Evolutionary conservation across 2,888 invertebrate genomes (phyloP).

Genomic region (Eumacrocentrus americanus): DNA sequence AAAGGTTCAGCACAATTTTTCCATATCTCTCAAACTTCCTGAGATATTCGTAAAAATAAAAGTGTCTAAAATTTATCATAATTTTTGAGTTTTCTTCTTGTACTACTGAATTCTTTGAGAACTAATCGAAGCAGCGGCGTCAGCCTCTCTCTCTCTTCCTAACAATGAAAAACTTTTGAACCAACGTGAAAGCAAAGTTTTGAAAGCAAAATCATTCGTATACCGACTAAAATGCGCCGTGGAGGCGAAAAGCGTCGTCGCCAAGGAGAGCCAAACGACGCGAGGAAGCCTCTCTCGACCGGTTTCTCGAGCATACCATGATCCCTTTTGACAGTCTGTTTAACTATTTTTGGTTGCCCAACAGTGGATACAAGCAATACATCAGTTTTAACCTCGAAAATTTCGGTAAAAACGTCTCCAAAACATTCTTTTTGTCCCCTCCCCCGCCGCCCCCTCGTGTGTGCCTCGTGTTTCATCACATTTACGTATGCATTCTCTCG

Average conservation of each 20-base stretch:
- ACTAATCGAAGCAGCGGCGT: not conserved
- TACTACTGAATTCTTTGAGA: not conserved
- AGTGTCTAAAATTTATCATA: too few species aligned
- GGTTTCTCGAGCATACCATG: slow-evolving; percentile 26
- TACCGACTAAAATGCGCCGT: slow-evolving; percentile 9
- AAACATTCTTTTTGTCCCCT: slow-evolving; percentile 4
- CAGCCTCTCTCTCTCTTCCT: too few species aligned
- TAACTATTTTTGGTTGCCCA: slow-evolving; percentile 23
- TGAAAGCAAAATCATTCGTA: too few species aligned
- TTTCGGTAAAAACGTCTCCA: slow-evolving; percentile 9
- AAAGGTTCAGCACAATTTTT: too few species aligned
- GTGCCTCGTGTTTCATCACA: not conserved
- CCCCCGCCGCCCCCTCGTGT: not conserved
- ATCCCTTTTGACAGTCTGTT: slow-evolving; percentile 32
- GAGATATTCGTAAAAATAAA: too few species aligned
- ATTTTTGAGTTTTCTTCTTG: too few species aligned
- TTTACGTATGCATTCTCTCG: not conserved
- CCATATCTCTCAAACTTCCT: too few species aligned
- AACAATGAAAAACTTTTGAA: too few species aligned
- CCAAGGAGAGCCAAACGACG: slow-evolving; percentile 32
- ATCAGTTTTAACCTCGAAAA: slow-evolving; percentile 8
- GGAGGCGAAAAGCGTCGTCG: slow-evolving; percentile 28
- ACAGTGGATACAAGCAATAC: slow-evolving; percentile 10
- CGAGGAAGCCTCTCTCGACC: slow-evolving; percentile 30
- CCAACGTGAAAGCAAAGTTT: too few species aligned